Evolutionary conservation across 2,888 invertebrate genomes (phyloP).

Genomic region (Platynereis dumerilii): DNA sequence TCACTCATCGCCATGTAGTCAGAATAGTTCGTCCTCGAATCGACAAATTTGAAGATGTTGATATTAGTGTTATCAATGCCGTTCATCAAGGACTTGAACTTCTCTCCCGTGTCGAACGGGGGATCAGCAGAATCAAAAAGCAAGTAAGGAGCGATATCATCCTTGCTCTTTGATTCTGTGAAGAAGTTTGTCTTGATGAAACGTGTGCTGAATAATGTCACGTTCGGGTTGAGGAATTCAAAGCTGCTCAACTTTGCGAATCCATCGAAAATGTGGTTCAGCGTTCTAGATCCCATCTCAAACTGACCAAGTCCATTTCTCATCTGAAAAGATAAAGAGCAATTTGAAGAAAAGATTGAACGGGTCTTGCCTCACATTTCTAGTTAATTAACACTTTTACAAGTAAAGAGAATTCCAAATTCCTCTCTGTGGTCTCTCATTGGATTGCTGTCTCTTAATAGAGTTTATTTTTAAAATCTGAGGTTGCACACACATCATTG

Average conservation of each 20-base stretch:
- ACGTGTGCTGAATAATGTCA: slow-evolving; percentile 41
- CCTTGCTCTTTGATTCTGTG: slow-evolving; percentile 39
- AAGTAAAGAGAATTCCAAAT: too few relatives aligned
- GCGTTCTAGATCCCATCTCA: slow-evolving; percentile 44
- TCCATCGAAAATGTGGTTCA: slow-evolving; percentile 49
- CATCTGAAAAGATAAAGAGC: slow-evolving; percentile 48
- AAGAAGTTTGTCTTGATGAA: slow-evolving; percentile 48
- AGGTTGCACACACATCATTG: too few relatives aligned
- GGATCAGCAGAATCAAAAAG: slow-evolving; percentile 51
- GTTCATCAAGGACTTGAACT: slow-evolving; percentile 43
- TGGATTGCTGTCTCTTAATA: too few relatives aligned
- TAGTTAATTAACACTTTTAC: too few relatives aligned
- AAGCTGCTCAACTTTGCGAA: slow-evolving; percentile 49
- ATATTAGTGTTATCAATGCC: slow-evolving; percentile 59
- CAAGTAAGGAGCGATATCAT: slow-evolving; percentile 51
- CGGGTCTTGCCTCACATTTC: too few relatives aligned
- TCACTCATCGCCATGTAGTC: slow-evolving; percentile 50
- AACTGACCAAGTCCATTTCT: slow-evolving; percentile 52
- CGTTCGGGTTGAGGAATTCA: slow-evolving; percentile 42
- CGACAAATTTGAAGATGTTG: slow-evolving; percentile 45
- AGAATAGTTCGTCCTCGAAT: slow-evolving; percentile 21
- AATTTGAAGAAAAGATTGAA: too few relatives aligned
- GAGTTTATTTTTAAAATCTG: too few relatives aligned
- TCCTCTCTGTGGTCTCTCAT: too few relatives aligned
- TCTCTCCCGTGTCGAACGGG: slow-evolving; percentile 43